Percentiles rank a stretch among this genome's conserved stretches.
Conservation (phyloP, 1,140 invertebrate genomes). For the Drosophila paulistorum region DNA sequence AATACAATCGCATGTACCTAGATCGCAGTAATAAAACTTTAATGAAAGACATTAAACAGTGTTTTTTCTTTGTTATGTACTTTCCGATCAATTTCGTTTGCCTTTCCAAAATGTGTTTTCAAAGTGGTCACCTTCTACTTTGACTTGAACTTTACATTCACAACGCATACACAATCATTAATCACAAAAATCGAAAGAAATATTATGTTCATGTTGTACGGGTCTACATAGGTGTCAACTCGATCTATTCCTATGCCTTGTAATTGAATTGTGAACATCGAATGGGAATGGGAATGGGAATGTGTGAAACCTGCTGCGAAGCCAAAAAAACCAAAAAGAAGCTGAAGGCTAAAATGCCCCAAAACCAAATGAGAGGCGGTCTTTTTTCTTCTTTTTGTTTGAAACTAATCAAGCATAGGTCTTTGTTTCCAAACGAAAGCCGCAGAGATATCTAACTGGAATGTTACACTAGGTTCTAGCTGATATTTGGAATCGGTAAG, state of each 20-base stretch:
- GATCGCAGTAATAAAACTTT: background rate
- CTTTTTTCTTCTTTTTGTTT: conserved; percentile 46
- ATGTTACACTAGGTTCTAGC: background rate
- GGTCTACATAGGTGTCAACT: conserved; percentile 60
- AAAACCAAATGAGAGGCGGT: conserved; percentile 39
- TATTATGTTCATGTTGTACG: conserved; percentile 63
- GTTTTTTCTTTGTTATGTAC: too few species aligned
- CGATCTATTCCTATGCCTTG: conserved; percentile 57
- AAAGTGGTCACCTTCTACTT: conserved; percentile 29
- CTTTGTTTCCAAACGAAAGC: conserved; percentile 13
- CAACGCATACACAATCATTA: conserved; percentile 51
- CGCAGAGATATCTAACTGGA: background rate
- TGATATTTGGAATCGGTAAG: too few species aligned
- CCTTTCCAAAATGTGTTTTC: conserved; percentile 30
- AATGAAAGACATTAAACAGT: conserved; percentile 1
- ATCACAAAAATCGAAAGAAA: conserved; percentile 64
- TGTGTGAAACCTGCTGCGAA: conserved; percentile 54
- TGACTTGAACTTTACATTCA: conserved; percentile 23
- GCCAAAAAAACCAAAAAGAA: conserved; percentile 10
- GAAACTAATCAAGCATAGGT: conserved; percentile 72
- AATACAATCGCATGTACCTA: background rate
- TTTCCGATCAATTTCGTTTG: conserved; percentile 29
- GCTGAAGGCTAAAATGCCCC: background rate
- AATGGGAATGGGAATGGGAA: too few species aligned
- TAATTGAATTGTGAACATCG: conserved; percentile 74